Conservation (phyloP, 2,797 vertebrate species). For the Echeneis naucrates region DNA sequence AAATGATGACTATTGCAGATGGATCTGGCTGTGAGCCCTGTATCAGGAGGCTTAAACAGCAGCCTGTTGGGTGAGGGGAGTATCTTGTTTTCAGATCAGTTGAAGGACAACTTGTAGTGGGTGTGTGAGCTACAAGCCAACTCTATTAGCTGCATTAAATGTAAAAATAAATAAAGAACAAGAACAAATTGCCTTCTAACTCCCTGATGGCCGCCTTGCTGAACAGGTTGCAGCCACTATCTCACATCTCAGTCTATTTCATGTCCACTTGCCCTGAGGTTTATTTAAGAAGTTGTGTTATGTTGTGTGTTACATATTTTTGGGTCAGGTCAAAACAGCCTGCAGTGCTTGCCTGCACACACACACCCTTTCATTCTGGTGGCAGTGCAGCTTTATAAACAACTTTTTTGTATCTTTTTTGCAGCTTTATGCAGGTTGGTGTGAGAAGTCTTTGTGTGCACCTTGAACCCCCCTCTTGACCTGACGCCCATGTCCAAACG, state of each 20-base stretch:
- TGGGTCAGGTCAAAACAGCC: background rate
- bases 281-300: background rate
- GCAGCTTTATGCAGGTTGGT: slow-evolving; percentile 10
- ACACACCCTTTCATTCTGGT: background rate
- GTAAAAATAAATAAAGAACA: background rate
- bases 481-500: background rate
- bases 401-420: slow-evolving; percentile 24
- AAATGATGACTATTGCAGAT: too few relatives aligned
- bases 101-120: background rate
- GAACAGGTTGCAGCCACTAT: background rate
- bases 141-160: background rate
- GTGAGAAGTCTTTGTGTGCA: background rate
- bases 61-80: background rate
- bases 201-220: background rate
- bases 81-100: too few relatives aligned
- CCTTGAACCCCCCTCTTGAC: background rate
- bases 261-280: background rate
- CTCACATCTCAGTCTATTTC: too few relatives aligned
- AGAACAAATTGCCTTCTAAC: background rate
- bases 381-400: slow-evolving; percentile 15
- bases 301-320: background rate
- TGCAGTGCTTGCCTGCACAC: background rate
- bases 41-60: too few relatives aligned
- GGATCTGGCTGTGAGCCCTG: too few relatives aligned
- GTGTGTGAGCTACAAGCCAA: background rate